Base-by-base conservation (phyloP, 2,888 invertebrate genomes). In the Parnassius apollo region DNA sequence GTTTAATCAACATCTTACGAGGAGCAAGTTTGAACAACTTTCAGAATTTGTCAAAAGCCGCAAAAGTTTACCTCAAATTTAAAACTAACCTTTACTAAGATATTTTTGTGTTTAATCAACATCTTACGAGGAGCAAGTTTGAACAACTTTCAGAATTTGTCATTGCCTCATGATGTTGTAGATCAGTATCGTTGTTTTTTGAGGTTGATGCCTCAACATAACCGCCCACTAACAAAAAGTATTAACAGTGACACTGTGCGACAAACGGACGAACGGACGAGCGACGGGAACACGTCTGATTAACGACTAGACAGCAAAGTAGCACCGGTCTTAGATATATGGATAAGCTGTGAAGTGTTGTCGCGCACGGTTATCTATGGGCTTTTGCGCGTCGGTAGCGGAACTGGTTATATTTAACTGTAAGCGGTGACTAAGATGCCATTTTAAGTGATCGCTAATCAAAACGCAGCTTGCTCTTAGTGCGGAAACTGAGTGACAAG, bases 221-320 rank as follows among this genome's bases (percentile, higher is more conserved):
- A 45, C 35, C 45, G 49, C 53, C 18, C 35, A 4, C 42, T 55
- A 49, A 61, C 49, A 50, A 50, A 52, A 48, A 9, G 61, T 35
- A 42, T 54, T 35, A 25, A 54, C 45, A 10, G 22, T 11, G 65
- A 70, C 66, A 64, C 67, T 60, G 68, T 68, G 69, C 64, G 68
- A 72, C 71, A 64, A 66, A 71, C 68, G 65, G 63, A 70, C 69
- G 55, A 60, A 68, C 66, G 48, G 59, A 64, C 68, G 46, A 13
- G 66, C 63, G 70, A 73, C 75, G 76, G 74, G 58, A 69, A 80
- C 80, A 80, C 66, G 77, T 53, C 73, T 82, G 82, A 81, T 81
- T 79, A 81, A 81, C 79, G 77, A 71, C 63, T 50, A 53, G 53
- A 59, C 59, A 46, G 56, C 45, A 54, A 54, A 49, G 49, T 62